phyloP scores from a whole-genome alignment of 2,113 vertebrate species.

The Caracal caracal region DNA sequence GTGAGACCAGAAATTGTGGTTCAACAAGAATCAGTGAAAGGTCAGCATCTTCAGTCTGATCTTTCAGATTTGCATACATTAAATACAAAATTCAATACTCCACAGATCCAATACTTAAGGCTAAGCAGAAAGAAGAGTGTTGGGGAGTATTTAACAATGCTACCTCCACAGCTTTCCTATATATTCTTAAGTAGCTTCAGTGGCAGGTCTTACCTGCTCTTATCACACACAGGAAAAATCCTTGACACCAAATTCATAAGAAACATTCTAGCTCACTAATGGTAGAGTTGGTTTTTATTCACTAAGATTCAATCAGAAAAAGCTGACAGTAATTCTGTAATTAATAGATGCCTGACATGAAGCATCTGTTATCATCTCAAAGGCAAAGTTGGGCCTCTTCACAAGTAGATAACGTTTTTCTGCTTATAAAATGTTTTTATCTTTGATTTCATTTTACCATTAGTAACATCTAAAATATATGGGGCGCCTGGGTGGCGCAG shows the following conservation, averaged over 20 bases:
- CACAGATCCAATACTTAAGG: not conserved
- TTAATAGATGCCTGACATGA: not conserved
- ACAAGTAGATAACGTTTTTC: not conserved
- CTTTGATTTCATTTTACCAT: not conserved
- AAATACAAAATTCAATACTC: not conserved
- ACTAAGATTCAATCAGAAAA: slow-evolving; percentile 29
- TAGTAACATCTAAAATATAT: not conserved
- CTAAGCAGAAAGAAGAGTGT: not conserved
- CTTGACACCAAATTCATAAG: not conserved
- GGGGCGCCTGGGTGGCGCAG: too few species aligned
- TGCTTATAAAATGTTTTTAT: slow-evolving; percentile 28
- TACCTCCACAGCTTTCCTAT: not conserved
- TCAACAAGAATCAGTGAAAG: not conserved
- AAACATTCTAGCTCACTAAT: not conserved
- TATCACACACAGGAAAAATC: not conserved
- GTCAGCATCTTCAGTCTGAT: not conserved
- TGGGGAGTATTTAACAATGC: not conserved
- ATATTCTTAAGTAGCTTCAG: not conserved
- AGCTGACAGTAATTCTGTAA: not conserved
- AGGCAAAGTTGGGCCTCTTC: not conserved
- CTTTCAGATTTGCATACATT: not conserved
- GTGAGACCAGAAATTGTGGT: not conserved
- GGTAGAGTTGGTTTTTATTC: not conserved
- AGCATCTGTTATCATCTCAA: not conserved
- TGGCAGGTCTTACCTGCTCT: not conserved